phyloP scores from a whole-genome alignment of 2,797 vertebrate genomes.

The Amblyraja radiata region DNA sequence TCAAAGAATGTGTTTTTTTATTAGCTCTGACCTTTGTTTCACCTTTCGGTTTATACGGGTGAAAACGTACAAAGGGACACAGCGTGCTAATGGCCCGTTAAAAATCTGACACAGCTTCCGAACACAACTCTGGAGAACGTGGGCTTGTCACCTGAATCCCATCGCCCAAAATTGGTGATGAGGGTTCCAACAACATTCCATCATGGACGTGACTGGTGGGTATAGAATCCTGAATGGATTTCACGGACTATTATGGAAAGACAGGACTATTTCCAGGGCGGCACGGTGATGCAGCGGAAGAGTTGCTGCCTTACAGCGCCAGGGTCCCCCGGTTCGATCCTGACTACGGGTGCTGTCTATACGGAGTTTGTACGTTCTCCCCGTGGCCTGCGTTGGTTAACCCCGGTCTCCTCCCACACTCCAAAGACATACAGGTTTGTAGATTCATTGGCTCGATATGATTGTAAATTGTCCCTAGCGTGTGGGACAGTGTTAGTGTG shows the following conservation, averaged over 20 bases:
- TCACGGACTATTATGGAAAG: background rate
- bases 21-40: conserved; percentile 29
- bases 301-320: no score
- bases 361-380: no score
- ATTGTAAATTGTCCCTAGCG: no score
- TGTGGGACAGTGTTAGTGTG: no score
- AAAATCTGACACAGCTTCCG: background rate
- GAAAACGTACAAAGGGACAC: conserved; percentile 14
- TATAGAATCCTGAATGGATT: background rate
- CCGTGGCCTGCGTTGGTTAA: no score
- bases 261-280: no score
- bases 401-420: no score
- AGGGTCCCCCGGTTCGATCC: no score
- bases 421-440: no score
- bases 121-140: background rate
- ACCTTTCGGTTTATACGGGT: conserved; percentile 27
- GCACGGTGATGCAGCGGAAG: no score
- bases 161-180: background rate
- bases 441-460: no score
- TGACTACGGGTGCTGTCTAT: no score
- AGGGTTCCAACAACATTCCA: background rate
- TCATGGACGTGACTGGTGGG: background rate
- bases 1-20: conserved; percentile 34
- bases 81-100: background rate
- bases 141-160: background rate